Conservation (phyloP, 2,113 vertebrate genomes). For the Oplegnathus fasciatus region DNA sequence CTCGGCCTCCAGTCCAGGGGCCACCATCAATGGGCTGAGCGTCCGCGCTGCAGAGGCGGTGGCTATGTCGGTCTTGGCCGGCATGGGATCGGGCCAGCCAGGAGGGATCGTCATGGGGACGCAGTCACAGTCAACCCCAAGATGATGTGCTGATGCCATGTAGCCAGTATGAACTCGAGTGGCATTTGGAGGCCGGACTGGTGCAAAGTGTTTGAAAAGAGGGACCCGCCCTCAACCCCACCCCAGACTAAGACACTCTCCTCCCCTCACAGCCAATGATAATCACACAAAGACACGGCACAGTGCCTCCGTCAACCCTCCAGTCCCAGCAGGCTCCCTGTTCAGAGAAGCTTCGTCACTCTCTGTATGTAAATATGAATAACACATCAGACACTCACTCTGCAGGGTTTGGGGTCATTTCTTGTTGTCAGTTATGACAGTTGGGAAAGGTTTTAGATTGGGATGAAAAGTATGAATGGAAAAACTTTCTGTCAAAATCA, state of each 20-base stretch:
- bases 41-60: constrained; percentile 93
- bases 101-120: constrained; percentile 87
- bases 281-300: constrained; percentile 72
- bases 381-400: constrained; percentile 53
- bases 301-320: constrained; percentile 58
- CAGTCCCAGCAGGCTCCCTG: constrained; percentile 43
- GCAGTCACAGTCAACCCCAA: constrained; percentile 92
- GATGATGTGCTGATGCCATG: constrained; percentile 88
- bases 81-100: constrained; percentile 93
- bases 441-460: constrained; percentile 46
- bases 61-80: constrained; percentile 93
- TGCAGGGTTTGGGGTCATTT: constrained; percentile 55
- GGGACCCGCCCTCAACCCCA: constrained; percentile 43
- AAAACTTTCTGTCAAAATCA: constrained; percentile 20
- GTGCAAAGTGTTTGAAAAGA: constrained; percentile 59
- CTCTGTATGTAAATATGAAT: constrained; percentile 73
- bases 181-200: constrained; percentile 64
- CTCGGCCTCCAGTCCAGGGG: constrained; percentile 77
- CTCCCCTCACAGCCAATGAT: constrained; percentile 61
- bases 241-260: constrained; percentile 51
- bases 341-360: constrained; percentile 43
- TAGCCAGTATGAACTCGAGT: constrained; percentile 69
- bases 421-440: constrained; percentile 29
- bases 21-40: constrained; percentile 88
- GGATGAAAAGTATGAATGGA: constrained; percentile 45